Base-by-base conservation (phyloP, 2,113 vertebrate genomes). In the Symphodus melops region DNA sequence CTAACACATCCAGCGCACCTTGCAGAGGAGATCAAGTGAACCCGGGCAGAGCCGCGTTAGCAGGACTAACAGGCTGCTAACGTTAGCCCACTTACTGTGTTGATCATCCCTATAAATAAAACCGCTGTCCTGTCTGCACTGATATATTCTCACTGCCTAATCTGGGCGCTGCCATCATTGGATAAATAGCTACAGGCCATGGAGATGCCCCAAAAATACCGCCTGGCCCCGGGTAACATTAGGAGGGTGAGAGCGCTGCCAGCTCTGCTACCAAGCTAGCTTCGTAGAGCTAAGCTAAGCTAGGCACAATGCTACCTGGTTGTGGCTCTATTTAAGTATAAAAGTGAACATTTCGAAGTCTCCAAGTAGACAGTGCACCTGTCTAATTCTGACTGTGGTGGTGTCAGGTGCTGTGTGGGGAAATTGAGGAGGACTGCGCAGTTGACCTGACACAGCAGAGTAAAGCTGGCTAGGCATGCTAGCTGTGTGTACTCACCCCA, bases 401-500 rank as follows among this genome's bases (percentile, higher is more conserved):
- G 57, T 68, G 74, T 73, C 77, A 65, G 44, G 4, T 3, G n/a
- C 57, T 9, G 39, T n/a, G 61, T n/a, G 3, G 19, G 12, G 48
- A 1, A 37, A 14, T 8, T 8, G 54, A 11, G 63, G 69, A 72
- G 60, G 42, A 81, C 78, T 68, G 82, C 78, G 88, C 83, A 79
- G 77, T 56, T 58, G 62, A 81, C 33, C 72, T 75, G 86, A 63
- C 67, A 86, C 11, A 73, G 68, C 68, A 67, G 66, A 71, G 76
- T 48, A 49, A 49, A 65, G 81, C 77, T 77, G 85, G 77, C 82
- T 66, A 64, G 52, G 63, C 48, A 66, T 28, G 75, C 62, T 86
- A 85, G 85, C 76, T 23, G 83, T 82, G 23, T 57, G 86, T 87
- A 95, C 96, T 96, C 91, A 95, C 96, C 96, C 95, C 96, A 96